Percentiles rank a stretch among this genome's conserved stretches.
phyloP scores from a whole-genome alignment of 2,888 invertebrate genomes.

The Stenoptilia bipunctidactyla region DNA sequence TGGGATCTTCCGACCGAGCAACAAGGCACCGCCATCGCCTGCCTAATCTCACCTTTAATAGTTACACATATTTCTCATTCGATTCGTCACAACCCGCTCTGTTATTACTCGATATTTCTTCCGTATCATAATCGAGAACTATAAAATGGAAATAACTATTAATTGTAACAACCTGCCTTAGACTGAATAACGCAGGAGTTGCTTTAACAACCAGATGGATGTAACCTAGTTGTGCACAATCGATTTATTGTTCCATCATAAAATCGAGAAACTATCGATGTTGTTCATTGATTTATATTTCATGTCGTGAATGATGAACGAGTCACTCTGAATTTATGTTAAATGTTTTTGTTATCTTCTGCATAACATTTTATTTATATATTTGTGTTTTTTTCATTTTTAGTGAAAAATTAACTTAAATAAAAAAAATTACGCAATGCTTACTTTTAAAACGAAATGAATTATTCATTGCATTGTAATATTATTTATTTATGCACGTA shows the following conservation, averaged over 20 bases:
- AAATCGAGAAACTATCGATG: neutral
- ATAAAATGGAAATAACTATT: conserved; percentile 20
- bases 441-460: too few species aligned
- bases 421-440: too few species aligned
- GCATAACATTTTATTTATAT: too few species aligned
- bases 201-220: neutral
- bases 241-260: neutral
- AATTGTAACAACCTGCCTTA: neutral
- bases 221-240: neutral
- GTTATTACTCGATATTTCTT: conserved; percentile 27
- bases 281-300: neutral
- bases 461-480: too few species aligned
- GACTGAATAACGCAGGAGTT: neutral
- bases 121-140: conserved; percentile 25
- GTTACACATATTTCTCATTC: too few species aligned
- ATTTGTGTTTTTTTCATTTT: too few species aligned
- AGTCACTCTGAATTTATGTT: neutral
- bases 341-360: neutral
- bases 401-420: too few species aligned
- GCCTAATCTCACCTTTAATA: too few species aligned
- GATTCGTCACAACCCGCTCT: conserved; percentile 31
- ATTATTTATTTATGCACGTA: too few species aligned
- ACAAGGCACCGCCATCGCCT: too few species aligned
- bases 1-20: too few species aligned
- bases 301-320: neutral